Base-by-base conservation (phyloP, 2,113 vertebrate genomes). In the Amblyornis subalaris region DNA sequence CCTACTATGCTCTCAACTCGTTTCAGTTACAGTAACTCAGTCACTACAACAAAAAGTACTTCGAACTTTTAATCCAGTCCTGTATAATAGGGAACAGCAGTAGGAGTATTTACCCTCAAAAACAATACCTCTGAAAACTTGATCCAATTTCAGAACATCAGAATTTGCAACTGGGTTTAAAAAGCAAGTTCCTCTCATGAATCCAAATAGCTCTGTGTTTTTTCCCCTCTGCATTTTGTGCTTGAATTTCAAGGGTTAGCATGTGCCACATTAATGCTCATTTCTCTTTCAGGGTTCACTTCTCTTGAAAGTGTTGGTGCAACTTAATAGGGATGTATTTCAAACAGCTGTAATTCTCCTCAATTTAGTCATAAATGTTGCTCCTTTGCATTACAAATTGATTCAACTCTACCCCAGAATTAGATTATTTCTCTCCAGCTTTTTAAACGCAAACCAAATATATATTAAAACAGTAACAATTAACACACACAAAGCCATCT, bases 401-500 rank as follows among this genome's bases (percentile, higher is more conserved):
- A 44, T 31, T 76, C 48, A 70, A 36, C 24, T 88, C 44, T 42
- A 73, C 4, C 14, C 53, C 26, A 67, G 28, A 65, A 90, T 28
- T 31, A 65, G 14, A n/a, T 58, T 61, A 61, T 35, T 79, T 62
- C n/a, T 26, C 71, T 73, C 42, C 17, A 80, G 23, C 24, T 83
- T 91, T 79, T 82, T 31, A 65, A 60, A 90, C 50, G 13, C 9
- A 70, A 23, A 44, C 12, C 19, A 50, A 71, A 88, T 54, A 73
- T 6, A 28, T 74, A 86, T 54, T 22, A n/a, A 54, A 85, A 5
- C 33, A 88, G 54, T 6, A 76, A 66, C 4, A 0, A 71, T n/a
- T 86, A 53, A 51, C 64, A 85, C 44, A 65, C 29, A 81, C 26
- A 74, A 93, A 88, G 55, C 48, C 47, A 94, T 9, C 79, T 88